Evolutionary conservation across 1,140 invertebrate genomes (phyloP), one percentile per base, ranked within the genome.

Genomic region (Drosophila sucinea): DNA sequence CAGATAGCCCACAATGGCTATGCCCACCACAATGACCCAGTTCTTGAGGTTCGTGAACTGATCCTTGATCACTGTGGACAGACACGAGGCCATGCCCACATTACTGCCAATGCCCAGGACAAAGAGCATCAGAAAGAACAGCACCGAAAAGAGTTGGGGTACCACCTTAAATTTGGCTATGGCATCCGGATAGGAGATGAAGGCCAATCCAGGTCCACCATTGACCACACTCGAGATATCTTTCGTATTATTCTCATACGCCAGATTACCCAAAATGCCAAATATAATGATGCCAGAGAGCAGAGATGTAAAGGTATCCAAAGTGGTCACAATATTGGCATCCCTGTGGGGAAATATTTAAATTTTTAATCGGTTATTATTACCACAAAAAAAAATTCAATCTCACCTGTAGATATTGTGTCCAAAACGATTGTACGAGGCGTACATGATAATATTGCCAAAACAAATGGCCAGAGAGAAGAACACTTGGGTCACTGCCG

Each of bases 41-140:
- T 93, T 92, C 55, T 93, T 93, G 5, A 94, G 71, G 6, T 92
- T 79, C 0, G 95, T 95, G 85, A 96, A 97, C 56, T 95, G 93
- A 81, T 97, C 96, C 74, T 94, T 93, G 58, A 97, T 92, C 0
- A 96, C 93, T 0, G 95, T 95, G 68, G 96, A 94, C 40, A 96
- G 91, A 51, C 93, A 93, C 3, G 94, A 94, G 23, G 94, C 93
- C 75, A 96, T 79, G 38, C 95, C 95, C 44, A 96, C 94, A 32
- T 95, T 94, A 67, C 96, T 96, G 25, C 96, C 97, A 38, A 96
- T 93, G 2, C 96, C 97, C 60, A 98, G 92, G 1, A 97, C 95
- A 66, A 96, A 95, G 92, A 98, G 93, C 96, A 97, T 97, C 40
- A 98, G 86, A 93, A 98, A 98, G 93, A 98, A 98, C 3, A 98